These are phyloP conservation scores for Ischnura elegans DNA, from an alignment of 2,888 invertebrate genomes.

Conservation along the genomic window DNA sequence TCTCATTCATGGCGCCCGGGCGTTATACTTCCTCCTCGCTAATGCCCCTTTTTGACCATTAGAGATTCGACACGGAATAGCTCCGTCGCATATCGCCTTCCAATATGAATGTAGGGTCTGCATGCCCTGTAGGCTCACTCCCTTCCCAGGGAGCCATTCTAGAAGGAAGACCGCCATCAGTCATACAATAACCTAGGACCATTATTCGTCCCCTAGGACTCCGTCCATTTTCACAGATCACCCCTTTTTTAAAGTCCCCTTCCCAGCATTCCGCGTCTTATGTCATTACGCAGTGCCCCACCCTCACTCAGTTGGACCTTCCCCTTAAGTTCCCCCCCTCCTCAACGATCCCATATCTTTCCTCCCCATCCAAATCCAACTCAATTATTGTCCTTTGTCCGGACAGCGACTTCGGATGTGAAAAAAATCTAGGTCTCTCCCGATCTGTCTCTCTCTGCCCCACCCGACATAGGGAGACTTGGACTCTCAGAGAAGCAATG, in stretches of 20 bases:
- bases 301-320: neutral
- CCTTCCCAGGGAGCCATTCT: neutral
- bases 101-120: neutral
- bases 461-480: constrained; percentile 21
- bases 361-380: constrained; percentile 56
- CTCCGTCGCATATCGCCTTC: neutral
- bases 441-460: no score
- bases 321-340: neutral
- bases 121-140: neutral
- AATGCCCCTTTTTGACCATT: neutral
- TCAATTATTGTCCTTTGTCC: constrained; percentile 66
- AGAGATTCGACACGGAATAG: neutral
- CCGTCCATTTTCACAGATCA: neutral
- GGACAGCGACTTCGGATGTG: constrained; percentile 25
- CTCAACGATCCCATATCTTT: neutral
- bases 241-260: neutral
- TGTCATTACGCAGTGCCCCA: neutral
- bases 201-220: neutral
- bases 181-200: neutral
- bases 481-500: constrained; percentile 2
- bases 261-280: neutral
- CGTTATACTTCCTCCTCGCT: neutral
- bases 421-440: constrained; percentile 47
- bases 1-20: neutral
- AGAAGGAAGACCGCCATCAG: neutral